A percentile compares a stretch with the other conserved stretches of the same genome.
Conservation (phyloP, 2,113 vertebrate genomes). For the Orcinus orca region DNA sequence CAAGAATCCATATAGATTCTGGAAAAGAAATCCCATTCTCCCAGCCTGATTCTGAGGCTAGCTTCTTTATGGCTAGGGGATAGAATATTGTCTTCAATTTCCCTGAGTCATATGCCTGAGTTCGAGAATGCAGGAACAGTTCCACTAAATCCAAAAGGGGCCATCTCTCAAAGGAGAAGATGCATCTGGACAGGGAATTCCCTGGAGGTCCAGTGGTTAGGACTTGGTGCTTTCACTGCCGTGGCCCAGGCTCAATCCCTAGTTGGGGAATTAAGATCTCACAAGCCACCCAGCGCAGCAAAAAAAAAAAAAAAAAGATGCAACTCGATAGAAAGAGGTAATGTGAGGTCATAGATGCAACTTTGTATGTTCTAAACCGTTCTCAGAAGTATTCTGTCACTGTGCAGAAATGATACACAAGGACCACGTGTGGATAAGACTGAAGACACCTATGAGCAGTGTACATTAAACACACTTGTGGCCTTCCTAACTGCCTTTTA, state of each 20-base stretch:
- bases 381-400: neutral
- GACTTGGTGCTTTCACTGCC: neutral
- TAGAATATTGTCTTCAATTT: neutral
- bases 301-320: neutral
- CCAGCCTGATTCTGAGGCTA: neutral
- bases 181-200: neutral
- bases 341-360: neutral
- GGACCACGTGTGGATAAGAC: neutral
- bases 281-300: neutral
- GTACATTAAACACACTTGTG: neutral
- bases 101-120: neutral
- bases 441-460: neutral
- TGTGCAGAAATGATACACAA: neutral
- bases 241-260: neutral
- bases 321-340: neutral
- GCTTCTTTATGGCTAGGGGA: neutral
- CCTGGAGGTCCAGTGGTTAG: neutral
- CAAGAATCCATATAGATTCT: neutral
- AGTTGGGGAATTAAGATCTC: neutral
- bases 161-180: neutral
- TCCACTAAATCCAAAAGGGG: neutral
- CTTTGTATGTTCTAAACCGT: neutral
- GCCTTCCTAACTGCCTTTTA: conserved; percentile 6
- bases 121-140: neutral
- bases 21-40: neutral